These are phyloP conservation scores for Ginglymostoma cirratum DNA, from an alignment of 2,113 vertebrate genomes.

Conservation along the genomic window DNA sequence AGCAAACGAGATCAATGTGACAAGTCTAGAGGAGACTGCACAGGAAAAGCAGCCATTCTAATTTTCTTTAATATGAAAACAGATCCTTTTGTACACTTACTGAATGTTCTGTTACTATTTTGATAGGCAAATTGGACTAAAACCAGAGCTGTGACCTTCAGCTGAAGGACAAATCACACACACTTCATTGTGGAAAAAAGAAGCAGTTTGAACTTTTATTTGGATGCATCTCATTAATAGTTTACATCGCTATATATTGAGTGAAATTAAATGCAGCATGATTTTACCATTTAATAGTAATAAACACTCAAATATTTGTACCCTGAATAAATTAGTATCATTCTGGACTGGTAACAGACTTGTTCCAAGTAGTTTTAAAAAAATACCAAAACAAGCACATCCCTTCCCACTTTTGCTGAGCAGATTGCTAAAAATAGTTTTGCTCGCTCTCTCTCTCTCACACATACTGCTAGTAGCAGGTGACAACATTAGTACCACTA, in stretches of 20 bases:
- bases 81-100: background rate
- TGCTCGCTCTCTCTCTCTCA: constrained; percentile 16
- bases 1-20: background rate
- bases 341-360: constrained; percentile 19
- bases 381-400: constrained; percentile 32
- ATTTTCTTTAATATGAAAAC: background rate
- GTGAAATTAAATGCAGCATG: constrained; percentile 24
- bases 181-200: background rate
- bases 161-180: background rate
- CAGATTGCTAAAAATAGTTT: constrained; percentile 20
- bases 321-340: constrained; percentile 37
- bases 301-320: constrained; percentile 35
- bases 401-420: background rate
- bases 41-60: background rate
- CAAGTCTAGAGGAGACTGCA: background rate
- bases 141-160: background rate
- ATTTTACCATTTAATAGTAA: constrained; percentile 24
- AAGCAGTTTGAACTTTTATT: constrained; percentile 38
- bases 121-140: background rate
- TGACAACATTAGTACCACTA: constrained; percentile 39
- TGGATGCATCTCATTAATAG: constrained; percentile 18
- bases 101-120: background rate
- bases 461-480: background rate
- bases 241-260: constrained; percentile 30
- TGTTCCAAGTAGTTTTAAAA: constrained; percentile 24